Percentiles rank a stretch among this genome's conserved stretches.
Conservation (phyloP, 2,113 vertebrate species). For the Oryzias curvinotus region DNA sequence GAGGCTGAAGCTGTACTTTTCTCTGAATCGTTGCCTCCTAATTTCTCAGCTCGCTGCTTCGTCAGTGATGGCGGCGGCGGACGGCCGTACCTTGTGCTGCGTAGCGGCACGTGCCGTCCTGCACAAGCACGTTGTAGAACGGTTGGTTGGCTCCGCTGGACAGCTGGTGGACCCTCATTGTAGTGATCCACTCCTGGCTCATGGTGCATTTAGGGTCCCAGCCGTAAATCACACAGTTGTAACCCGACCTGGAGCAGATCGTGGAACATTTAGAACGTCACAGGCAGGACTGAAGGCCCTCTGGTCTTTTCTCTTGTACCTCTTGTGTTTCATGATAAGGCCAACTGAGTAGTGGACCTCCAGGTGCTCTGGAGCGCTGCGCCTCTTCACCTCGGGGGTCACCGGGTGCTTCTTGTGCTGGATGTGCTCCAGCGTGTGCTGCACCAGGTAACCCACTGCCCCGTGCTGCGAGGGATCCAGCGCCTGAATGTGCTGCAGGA, state of each 20-base stretch:
- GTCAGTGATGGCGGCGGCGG: no score
- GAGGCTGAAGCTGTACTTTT: no score
- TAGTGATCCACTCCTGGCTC: slow-evolving; percentile 96
- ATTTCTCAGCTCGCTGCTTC: no score
- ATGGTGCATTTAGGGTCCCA: slow-evolving; percentile 98
- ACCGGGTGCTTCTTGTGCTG: slow-evolving; percentile 90
- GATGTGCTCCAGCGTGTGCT: slow-evolving; percentile 95
- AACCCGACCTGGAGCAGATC: slow-evolving; percentile 81
- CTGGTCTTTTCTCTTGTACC: slow-evolving; percentile 64
- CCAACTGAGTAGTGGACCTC: slow-evolving; percentile 91
- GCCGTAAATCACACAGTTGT: slow-evolving; percentile 95
- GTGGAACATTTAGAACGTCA: slow-evolving; percentile 1
- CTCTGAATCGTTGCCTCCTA: no score
- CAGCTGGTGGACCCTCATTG: slow-evolving; percentile 94
- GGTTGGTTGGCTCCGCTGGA: slow-evolving; percentile 89
- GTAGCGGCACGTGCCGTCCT: slow-evolving; percentile 93
- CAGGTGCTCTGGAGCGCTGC: slow-evolving; percentile 84
- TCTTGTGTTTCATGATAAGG: slow-evolving; percentile 96
- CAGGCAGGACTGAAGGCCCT: not conserved
- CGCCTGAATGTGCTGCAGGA: slow-evolving; percentile 95
- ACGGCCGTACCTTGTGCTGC: slow-evolving; percentile 87
- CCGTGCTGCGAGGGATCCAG: slow-evolving; percentile 94
- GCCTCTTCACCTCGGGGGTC: slow-evolving; percentile 86
- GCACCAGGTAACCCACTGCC: slow-evolving; percentile 92
- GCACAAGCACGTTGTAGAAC: slow-evolving; percentile 95